Base-by-base conservation (phyloP, 1,140 invertebrate genomes). In the Drosophila ironensis region DNA sequence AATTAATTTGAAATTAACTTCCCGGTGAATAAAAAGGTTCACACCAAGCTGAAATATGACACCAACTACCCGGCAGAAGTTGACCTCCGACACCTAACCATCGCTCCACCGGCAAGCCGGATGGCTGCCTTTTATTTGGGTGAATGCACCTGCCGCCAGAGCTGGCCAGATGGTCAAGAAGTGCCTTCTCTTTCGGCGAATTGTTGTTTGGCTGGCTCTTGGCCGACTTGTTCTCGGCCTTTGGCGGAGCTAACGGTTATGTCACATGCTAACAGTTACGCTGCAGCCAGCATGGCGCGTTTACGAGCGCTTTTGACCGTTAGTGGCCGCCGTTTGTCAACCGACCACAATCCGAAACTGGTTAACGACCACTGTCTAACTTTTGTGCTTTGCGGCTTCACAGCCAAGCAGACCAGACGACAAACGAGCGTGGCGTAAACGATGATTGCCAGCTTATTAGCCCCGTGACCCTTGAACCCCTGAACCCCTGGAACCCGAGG, bases 301-400 rank as follows among this genome's bases (percentile, higher is more conserved):
- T 84, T 84, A 74, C 69, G 78, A 57, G 51, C 63, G 17, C 38
- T 57, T 56, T 67, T 76, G 70, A 78, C 78, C 78, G 80, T 76
- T 82, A 84, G 33, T 61, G 27, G 41, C 44, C 33, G 52, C 37
- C 24, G 51, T 66, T 61, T 66, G 50, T 66, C 69, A 82, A 82
- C 56, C 53, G 51, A 71, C 53, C 66, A 56, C 17, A 42, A 38
- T 54, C 12, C 27, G 17, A 66, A 81, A 74, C 80, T 78, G 61
- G 78, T 78, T 77, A 37, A 17, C 12, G 8, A 51, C 9, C 48
- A 50, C 44, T 68, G 63, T 70, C 41, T 28, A 70, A 82, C 52
- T 73, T 77, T 46, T 47, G 54, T 78, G 66, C 78, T 84, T 73
- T 52, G 51, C 48, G 40, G 30, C 47, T 67, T 57, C 57, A 44